A percentile compares a stretch with the other conserved stretches of the same genome.
These are phyloP conservation scores for Oceanodroma tethys DNA, from an alignment of 2,113 vertebrate genomes.

Conservation along the genomic window DNA sequence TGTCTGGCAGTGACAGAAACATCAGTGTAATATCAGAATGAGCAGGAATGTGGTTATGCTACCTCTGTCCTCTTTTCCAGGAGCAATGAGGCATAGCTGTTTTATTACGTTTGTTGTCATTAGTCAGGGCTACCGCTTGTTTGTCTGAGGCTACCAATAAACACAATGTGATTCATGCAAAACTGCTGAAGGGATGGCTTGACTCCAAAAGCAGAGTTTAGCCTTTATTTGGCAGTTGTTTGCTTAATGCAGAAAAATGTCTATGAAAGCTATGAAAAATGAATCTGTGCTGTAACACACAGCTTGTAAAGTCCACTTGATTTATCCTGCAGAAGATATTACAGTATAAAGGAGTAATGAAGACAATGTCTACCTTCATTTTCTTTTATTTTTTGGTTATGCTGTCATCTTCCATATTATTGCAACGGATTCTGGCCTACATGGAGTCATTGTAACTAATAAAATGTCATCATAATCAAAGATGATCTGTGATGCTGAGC, in stretches of 20 bases:
- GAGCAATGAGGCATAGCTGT: not conserved
- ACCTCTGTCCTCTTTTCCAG: not conserved
- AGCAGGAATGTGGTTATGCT: not conserved
- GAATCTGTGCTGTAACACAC: conserved; percentile 31
- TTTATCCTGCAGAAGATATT: conserved; percentile 29
- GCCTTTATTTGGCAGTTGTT: conserved; percentile 53
- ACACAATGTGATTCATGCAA: conserved; percentile 6
- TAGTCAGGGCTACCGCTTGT: conserved; percentile 45
- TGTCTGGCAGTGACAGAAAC: not conserved
- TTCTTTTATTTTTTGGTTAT: conserved; percentile 16
- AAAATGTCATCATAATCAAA: conserved; percentile 17
- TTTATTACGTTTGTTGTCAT: not conserved
- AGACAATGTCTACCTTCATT: conserved; percentile 24
- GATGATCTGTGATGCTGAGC: not conserved
- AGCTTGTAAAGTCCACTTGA: conserved; percentile 46
- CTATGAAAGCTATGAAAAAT: conserved; percentile 50
- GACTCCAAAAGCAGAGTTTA: conserved; percentile 35
- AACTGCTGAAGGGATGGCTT: not conserved
- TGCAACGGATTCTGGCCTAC: not conserved
- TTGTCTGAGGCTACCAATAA: conserved; percentile 43
- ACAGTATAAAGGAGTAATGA: conserved; percentile 19
- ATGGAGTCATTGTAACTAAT: not conserved
- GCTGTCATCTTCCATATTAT: conserved; percentile 18
- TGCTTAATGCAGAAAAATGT: conserved; percentile 50
- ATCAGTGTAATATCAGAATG: not conserved